Evolutionary conservation across 2,797 vertebrate genomes (phyloP).

Genomic region (Numenius phaeopus): DNA sequence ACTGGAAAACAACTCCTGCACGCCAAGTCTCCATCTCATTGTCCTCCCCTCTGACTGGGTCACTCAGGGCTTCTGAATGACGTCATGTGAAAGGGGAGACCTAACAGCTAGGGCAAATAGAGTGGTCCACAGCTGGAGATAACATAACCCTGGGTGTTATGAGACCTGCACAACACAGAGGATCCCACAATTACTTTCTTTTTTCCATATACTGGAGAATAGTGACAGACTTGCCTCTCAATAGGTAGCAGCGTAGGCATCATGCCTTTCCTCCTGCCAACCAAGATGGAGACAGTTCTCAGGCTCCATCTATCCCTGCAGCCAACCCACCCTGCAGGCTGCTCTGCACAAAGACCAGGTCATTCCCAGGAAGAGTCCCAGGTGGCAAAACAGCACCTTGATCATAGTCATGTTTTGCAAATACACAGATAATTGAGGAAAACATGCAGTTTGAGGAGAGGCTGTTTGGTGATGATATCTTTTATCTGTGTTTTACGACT

Average conservation of each 20-base stretch:
- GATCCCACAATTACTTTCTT: not conserved
- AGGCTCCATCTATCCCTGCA: not conserved
- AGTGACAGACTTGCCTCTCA: not conserved
- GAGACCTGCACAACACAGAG: not conserved
- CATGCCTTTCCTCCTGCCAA: not conserved
- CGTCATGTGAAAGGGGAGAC: not conserved
- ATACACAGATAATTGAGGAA: conserved; percentile 7
- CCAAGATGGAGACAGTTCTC: not conserved
- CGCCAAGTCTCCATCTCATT: not conserved
- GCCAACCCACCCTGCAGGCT: not conserved
- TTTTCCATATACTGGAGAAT: not conserved
- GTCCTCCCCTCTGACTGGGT: not conserved
- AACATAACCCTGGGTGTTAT: not conserved
- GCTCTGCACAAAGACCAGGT: not conserved
- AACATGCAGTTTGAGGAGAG: not conserved
- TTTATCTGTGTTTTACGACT: conserved; percentile 5
- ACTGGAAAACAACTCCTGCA: not conserved
- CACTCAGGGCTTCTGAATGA: not conserved
- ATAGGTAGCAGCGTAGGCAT: not conserved
- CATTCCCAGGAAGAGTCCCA: not conserved
- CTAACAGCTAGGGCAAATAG: not conserved
- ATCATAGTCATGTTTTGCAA: conserved; percentile 39
- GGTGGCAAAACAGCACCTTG: not conserved
- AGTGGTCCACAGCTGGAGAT: not conserved
- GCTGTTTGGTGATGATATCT: not conserved